Conservation (phyloP, 2,888 invertebrate genomes). For the Corbicula japonica region DNA sequence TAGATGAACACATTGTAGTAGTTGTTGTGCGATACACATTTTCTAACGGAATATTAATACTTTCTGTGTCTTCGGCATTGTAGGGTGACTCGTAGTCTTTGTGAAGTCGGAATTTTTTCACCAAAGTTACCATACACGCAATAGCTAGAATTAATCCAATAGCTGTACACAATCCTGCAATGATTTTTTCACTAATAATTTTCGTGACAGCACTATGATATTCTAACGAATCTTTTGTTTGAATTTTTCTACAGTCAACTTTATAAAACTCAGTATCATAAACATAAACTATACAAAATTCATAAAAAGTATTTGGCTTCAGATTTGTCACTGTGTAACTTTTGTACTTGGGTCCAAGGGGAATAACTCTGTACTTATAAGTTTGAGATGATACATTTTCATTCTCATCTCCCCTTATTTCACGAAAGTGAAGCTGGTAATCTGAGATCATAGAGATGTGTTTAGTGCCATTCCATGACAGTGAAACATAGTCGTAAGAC, state of each 20-base stretch:
- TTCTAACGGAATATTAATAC: slow-evolving; percentile 86
- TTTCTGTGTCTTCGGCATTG: slow-evolving; percentile 78
- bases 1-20: slow-evolving; percentile 83
- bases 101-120: slow-evolving; percentile 82
- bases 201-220: slow-evolving; percentile 69
- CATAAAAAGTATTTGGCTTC: slow-evolving; percentile 85
- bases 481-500: slow-evolving; percentile 85
- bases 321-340: slow-evolving; percentile 86
- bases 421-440: slow-evolving; percentile 76
- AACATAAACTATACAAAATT: slow-evolving; percentile 86
- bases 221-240: slow-evolving; percentile 68
- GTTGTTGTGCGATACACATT: slow-evolving; percentile 85
- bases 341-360: slow-evolving; percentile 79
- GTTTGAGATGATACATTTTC: slow-evolving; percentile 1
- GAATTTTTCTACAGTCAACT: slow-evolving; percentile 77
- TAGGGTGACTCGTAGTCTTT: slow-evolving; percentile 85
- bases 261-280: slow-evolving; percentile 72
- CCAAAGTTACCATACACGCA: slow-evolving; percentile 83
- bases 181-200: slow-evolving; percentile 74
- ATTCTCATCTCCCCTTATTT: slow-evolving; percentile 30
- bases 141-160: slow-evolving; percentile 81
- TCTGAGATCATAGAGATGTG: slow-evolving; percentile 74
- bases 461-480: slow-evolving; percentile 85
- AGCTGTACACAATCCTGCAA: slow-evolving; percentile 77
- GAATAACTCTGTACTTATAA: slow-evolving; percentile 64